Evolutionary conservation across 2,113 vertebrate genomes (phyloP).

Genomic region (Cynopterus brachyotis): DNA sequence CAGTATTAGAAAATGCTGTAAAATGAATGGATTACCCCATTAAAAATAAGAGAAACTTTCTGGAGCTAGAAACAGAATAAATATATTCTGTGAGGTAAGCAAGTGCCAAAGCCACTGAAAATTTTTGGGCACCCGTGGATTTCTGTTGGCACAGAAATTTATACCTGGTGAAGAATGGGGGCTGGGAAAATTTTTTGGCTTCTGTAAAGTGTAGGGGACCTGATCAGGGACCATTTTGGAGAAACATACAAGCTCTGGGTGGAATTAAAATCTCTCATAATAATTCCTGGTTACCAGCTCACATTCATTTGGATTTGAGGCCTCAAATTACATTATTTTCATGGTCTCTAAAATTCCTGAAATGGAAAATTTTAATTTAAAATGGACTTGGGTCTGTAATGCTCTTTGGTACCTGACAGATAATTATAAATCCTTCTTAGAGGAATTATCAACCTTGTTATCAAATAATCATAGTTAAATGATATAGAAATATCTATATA

Average conservation of each 20-base stretch:
- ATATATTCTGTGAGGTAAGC: background rate
- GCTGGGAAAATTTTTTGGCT: background rate
- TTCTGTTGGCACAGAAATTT: background rate
- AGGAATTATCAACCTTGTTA: background rate
- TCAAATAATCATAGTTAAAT: background rate
- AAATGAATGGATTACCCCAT: background rate
- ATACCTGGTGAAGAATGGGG: background rate
- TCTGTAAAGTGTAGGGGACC: background rate
- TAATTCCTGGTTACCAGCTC: background rate
- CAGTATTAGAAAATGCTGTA: background rate
- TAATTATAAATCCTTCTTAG: background rate
- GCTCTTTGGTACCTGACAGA: background rate
- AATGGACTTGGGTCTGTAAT: background rate
- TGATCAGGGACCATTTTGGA: background rate
- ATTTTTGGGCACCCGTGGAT: background rate
- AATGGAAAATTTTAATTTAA: conserved; percentile 13
- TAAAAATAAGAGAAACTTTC: conserved; percentile 17
- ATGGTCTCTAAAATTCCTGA: background rate
- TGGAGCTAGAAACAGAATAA: background rate
- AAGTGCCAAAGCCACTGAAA: background rate
- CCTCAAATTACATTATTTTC: background rate
- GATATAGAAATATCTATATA: background rate
- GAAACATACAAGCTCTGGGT: background rate
- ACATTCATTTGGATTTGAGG: background rate
- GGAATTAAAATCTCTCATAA: background rate